A percentile compares a stretch with the other conserved stretches of the same genome.
Conservation (phyloP, 1,140 invertebrate species). For the Lineus longissimus region DNA sequence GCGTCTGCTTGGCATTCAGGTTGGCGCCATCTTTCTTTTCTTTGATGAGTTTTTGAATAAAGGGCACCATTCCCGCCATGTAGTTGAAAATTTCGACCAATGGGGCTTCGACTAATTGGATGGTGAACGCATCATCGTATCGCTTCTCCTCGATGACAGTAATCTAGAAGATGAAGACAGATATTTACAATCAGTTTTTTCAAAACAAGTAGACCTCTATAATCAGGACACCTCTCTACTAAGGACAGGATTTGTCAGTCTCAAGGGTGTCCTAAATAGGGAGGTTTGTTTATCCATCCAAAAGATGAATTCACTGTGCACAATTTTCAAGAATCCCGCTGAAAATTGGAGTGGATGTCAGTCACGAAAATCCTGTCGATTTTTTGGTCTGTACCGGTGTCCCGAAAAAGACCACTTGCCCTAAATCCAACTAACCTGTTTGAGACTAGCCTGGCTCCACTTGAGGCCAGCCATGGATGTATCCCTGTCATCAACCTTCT, state of each 20-base stretch:
- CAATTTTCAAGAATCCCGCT: too few species aligned
- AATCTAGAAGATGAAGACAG: constrained; percentile 29
- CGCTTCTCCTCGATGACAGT: constrained; percentile 42
- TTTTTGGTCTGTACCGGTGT: too few species aligned
- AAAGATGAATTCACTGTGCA: too few species aligned
- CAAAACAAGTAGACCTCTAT: neutral
- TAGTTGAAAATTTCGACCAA: constrained; percentile 45
- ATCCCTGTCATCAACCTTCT: constrained; percentile 14
- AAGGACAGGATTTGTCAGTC: too few species aligned
- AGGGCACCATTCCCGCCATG: constrained; percentile 50
- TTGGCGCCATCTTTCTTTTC: constrained; percentile 38
- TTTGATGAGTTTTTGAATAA: constrained; percentile 47
- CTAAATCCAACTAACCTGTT: too few species aligned
- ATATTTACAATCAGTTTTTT: too few species aligned
- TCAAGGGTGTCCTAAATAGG: too few species aligned
- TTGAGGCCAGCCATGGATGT: constrained; percentile 39
- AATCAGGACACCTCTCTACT: too few species aligned
- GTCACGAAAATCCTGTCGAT: too few species aligned
- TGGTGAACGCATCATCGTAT: constrained; percentile 52
- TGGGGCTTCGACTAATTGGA: constrained; percentile 39
- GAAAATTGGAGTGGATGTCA: too few species aligned
- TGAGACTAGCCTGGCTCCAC: constrained; percentile 35
- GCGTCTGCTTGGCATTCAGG: constrained; percentile 37
- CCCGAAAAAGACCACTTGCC: too few species aligned
- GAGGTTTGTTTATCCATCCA: too few species aligned